These are phyloP conservation scores for Tylochromis polylepis DNA, from an alignment of 2,113 vertebrate species.

Conservation along the genomic window DNA sequence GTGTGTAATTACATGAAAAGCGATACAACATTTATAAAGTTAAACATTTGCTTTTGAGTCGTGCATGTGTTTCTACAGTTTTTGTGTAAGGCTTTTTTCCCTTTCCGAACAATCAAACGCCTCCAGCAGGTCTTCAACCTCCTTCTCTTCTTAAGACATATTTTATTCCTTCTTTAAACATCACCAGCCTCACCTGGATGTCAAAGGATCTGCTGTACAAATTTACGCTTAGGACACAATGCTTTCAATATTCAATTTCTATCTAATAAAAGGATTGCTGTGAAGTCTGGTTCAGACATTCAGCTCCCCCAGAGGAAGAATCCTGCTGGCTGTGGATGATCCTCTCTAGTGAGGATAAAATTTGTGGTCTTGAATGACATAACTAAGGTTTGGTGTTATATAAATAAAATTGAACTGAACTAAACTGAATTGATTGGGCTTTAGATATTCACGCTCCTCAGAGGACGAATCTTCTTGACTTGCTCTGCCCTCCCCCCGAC, in stretches of 20 bases:
- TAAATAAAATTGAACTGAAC: not conserved
- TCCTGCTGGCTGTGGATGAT: not conserved
- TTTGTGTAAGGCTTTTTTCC: not conserved
- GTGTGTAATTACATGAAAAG: not conserved
- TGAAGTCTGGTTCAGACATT: not conserved
- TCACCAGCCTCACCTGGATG: not conserved
- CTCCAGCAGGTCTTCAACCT: not conserved
- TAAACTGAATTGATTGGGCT: not conserved
- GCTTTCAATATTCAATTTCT: not conserved
- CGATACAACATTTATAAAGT: not conserved
- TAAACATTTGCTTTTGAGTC: not conserved
- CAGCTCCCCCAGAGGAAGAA: not conserved
- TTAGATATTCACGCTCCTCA: not conserved
- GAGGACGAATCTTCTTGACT: not conserved
- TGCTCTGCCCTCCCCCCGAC: accelerated
- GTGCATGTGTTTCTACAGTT: not conserved
- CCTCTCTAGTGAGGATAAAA: not conserved
- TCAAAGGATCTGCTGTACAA: not conserved
- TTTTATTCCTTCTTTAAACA: not conserved
- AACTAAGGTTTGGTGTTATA: not conserved
- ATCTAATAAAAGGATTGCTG: not conserved
- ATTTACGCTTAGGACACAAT: accelerated
- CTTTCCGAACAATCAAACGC: not conserved
- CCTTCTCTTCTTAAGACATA: not conserved
- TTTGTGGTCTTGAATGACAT: not conserved